Evolutionary conservation across 2,113 vertebrate species (phyloP).

Genomic region (Oreochromis aureus): DNA sequence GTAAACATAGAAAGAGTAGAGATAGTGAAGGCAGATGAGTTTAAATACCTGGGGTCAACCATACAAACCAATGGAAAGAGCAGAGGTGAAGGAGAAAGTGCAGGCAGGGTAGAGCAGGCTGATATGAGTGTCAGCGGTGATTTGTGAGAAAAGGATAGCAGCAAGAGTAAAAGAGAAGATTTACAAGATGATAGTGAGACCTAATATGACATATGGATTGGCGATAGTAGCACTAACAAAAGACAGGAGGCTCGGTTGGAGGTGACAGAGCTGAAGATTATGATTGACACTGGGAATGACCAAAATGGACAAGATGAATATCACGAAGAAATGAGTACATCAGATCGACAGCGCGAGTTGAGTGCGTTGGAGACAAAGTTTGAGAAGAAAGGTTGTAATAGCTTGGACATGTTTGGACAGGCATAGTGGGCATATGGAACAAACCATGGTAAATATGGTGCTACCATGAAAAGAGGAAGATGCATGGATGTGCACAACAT

Average conservation of each 20-base stretch:
- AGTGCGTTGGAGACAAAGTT: background rate
- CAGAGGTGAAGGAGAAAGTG: background rate
- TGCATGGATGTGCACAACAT: background rate
- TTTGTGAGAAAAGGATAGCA: background rate
- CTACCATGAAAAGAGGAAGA: background rate
- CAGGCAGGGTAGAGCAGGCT: background rate
- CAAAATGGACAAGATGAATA: background rate
- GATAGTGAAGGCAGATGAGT: background rate
- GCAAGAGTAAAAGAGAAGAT: background rate
- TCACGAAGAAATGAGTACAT: background rate
- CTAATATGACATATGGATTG: background rate
- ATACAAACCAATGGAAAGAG: background rate
- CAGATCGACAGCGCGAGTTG: background rate
- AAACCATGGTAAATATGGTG: background rate
- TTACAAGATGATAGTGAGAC: background rate
- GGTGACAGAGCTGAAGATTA: background rate
- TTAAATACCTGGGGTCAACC: background rate
- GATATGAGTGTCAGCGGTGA: background rate
- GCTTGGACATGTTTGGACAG: background rate
- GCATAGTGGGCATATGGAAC: background rate
- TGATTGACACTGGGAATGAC: background rate
- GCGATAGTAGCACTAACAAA: background rate
- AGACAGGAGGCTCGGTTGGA: background rate
- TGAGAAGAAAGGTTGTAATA: background rate
- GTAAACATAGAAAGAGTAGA: background rate